These are phyloP conservation scores for Galeruca laticollis DNA, from an alignment of 2,888 invertebrate genomes.

Conservation along the genomic window DNA sequence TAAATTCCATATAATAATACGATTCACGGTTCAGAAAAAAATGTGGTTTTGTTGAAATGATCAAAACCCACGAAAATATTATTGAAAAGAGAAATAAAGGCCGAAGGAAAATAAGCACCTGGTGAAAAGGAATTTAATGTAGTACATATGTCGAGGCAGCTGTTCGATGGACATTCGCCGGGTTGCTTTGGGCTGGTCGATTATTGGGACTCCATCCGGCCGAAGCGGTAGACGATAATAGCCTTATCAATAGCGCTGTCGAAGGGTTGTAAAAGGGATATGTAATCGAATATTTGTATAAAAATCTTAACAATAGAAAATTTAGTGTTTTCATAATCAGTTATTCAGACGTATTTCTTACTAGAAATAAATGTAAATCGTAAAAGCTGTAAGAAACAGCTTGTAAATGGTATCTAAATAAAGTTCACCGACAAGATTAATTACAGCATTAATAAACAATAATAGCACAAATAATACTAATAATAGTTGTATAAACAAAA, in stretches of 20 bases:
- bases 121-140: conserved; percentile 55
- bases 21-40: not conserved
- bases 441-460: too few species aligned
- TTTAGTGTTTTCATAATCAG: too few species aligned
- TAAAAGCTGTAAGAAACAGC: too few species aligned
- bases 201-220: conserved; percentile 39
- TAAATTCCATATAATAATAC: too few species aligned
- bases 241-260: conserved; percentile 13
- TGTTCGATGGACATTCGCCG: conserved; percentile 52
- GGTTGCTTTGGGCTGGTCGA: conserved; percentile 33
- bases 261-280: not conserved
- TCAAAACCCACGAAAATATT: conserved; percentile 25
- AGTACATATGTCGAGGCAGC: conserved; percentile 57
- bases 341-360: too few species aligned
- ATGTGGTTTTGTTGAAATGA: conserved; percentile 4
- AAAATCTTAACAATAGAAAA: not conserved
- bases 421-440: too few species aligned
- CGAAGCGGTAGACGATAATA: not conserved
- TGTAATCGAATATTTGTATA: not conserved
- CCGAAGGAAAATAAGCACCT: conserved; percentile 51
- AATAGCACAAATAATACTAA: too few species aligned
- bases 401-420: too few species aligned
- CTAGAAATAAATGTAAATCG: too few species aligned
- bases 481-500: too few species aligned
- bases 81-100: conserved; percentile 26